Base-by-base conservation (phyloP, 2,888 invertebrate genomes). In the Tenthredo livida region DNA sequence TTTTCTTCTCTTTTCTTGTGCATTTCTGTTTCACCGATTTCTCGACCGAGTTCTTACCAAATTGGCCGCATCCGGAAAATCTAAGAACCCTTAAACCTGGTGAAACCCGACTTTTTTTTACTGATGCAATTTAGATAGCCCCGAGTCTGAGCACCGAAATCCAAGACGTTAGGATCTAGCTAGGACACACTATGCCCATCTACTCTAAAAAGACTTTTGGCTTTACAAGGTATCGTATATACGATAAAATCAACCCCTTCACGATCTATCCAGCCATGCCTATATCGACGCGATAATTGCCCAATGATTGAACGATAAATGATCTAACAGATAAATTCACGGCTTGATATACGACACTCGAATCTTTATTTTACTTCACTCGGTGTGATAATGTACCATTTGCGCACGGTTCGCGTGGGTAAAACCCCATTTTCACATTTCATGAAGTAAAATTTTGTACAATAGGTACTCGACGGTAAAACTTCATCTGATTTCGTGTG, bases 81-180 rank as follows among this genome's bases (percentile, higher is more conserved):
- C 83, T 47, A 10, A 47, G 70, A 83, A 61, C 54, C 65, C 80
- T 43, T 61, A 80, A 80, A 65, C 80, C 80, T 40, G 83, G 47
- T 83, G 67, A 83, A 83, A 83, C 83, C 70, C 61, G 33, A 12
- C 83, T 47, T 83, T 25, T 83, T 21, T 83, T 70, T 10, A 21
- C 47, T 65, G 83, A 83, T 83, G 83, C 83, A 70, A 83, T 83
- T 83, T 83, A 83, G 83, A 83, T 83, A 83, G 37, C 83, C 83
- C 29, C 61, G 33, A 25, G 6, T 37, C 80, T 37, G 21, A 61
- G 37, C 80, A 37, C 47, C 80, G 67, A 61, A 80, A 70, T 83
- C 67, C 50, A 47, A 70, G 47, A 67, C 67, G 83, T 83, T 65
- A 17, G 33, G 17, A 33, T 29, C 17, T 40, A 61, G 54, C 17